Conservation (phyloP, 1,140 invertebrate genomes). For the Caenorhabditis remanei region DNA sequence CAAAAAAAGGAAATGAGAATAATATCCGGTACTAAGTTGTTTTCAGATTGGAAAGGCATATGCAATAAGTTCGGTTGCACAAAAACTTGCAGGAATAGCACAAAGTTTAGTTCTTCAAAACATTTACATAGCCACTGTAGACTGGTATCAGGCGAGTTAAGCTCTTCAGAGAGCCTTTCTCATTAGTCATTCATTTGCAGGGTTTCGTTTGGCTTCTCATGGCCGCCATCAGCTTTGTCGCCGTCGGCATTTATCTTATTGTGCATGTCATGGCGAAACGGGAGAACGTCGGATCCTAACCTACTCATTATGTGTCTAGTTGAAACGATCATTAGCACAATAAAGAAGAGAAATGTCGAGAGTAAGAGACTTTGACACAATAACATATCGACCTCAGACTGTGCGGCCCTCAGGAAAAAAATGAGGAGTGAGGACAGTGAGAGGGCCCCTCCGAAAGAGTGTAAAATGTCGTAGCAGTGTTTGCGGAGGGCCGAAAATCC, state of each 20-base stretch:
- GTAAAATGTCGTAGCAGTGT: constrained; percentile 40
- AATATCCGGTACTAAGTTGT: background rate
- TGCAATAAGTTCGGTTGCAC: constrained; percentile 68
- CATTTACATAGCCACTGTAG: constrained; percentile 68
- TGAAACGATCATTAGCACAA: too few species aligned
- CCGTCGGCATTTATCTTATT: constrained; percentile 60
- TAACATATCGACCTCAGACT: constrained; percentile 28
- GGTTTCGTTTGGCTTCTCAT: constrained; percentile 69
- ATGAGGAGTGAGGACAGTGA: constrained; percentile 14
- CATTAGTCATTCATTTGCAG: constrained; percentile 35
- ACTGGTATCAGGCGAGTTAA: constrained; percentile 68
- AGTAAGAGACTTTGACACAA: constrained; percentile 4
- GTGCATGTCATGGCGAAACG: constrained; percentile 65
- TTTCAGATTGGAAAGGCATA: constrained; percentile 69
- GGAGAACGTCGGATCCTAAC: constrained; percentile 62
- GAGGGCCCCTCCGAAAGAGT: background rate
- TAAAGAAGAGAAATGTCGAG: background rate
- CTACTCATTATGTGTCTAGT: background rate
- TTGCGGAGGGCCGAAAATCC: constrained; percentile 44
- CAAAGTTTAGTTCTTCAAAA: constrained; percentile 69
- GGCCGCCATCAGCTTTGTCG: constrained; percentile 58
- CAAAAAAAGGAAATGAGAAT: background rate
- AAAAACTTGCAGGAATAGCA: constrained; percentile 66
- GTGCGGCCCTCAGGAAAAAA: background rate
- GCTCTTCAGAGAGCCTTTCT: background rate